A percentile compares a stretch with the other conserved stretches of the same genome.
Conservation (phyloP, 2,888 invertebrate genomes). For the Leptinotarsa haldemani region DNA sequence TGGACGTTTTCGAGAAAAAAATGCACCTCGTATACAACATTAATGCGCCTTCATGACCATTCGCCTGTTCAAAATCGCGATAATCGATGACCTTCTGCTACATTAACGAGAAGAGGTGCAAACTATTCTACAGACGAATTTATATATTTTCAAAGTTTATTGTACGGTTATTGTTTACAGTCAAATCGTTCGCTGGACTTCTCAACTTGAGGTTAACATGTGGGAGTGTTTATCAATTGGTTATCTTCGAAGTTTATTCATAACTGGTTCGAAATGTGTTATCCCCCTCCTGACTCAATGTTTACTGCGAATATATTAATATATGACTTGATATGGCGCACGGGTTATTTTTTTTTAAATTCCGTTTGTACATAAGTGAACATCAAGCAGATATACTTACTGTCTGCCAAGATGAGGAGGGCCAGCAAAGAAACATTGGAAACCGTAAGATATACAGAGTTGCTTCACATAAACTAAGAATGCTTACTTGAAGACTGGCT, state of each 20-base stretch:
- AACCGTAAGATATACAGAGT: too few species aligned
- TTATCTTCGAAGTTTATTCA: neutral
- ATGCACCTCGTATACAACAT: constrained; percentile 41
- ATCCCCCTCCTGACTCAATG: too few species aligned
- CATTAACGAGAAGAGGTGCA: constrained; percentile 28
- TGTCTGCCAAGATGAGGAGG: too few species aligned
- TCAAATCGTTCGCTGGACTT: neutral
- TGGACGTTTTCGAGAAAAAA: constrained; percentile 42
- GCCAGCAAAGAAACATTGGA: too few species aligned
- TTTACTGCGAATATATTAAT: too few species aligned
- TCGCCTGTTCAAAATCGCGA: constrained; percentile 42
- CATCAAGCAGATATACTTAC: too few species aligned
- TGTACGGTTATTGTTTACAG: constrained; percentile 2
- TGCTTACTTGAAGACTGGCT: too few species aligned
- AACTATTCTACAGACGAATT: constrained; percentile 20
- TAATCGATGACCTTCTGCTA: constrained; percentile 41
- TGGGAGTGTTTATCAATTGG: neutral
- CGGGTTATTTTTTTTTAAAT: neutral
- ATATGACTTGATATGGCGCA: too few species aligned
- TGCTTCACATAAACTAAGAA: too few species aligned
- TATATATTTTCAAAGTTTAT: constrained; percentile 18
- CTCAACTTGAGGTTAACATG: neutral
- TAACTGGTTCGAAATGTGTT: too few species aligned
- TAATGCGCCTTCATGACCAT: constrained; percentile 41
- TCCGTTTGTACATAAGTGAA: neutral